A percentile compares a stretch with the other conserved stretches of the same genome.
Evolutionary conservation across 2,113 vertebrate genomes (phyloP).

Genomic region (Salminus brasiliensis): DNA sequence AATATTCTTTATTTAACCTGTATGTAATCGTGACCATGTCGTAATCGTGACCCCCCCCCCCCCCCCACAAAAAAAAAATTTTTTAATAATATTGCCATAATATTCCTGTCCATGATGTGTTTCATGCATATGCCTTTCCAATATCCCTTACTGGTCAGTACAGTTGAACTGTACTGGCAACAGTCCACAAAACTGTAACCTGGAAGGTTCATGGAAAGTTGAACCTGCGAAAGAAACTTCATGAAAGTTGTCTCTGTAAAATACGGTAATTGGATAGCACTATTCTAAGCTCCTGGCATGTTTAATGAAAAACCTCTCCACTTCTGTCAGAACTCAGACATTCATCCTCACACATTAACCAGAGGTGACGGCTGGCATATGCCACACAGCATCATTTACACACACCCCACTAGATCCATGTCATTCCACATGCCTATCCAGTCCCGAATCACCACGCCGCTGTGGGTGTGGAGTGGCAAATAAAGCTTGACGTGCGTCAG

Average conservation of each 20-base stretch:
- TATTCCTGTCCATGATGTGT: no score
- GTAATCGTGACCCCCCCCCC: no score
- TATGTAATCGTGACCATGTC: no score
- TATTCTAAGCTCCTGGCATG: neutral
- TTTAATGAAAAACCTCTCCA: neutral
- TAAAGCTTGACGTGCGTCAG: constrained; percentile 21
- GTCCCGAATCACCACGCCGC: constrained; percentile 11
- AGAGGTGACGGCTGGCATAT: constrained; percentile 45
- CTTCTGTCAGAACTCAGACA: neutral
- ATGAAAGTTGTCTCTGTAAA: neutral
- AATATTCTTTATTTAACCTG: no score
- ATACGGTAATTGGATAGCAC: neutral
- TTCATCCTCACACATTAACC: constrained; percentile 15
- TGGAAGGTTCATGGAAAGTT: no score
- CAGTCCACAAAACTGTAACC: no score
- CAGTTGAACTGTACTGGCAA: no score
- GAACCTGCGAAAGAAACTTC: no score
- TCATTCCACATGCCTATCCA: constrained; percentile 21
- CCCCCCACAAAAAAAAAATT: no score
- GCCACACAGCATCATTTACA: constrained; percentile 43
- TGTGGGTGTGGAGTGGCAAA: constrained; percentile 17
- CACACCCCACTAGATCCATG: constrained; percentile 52
- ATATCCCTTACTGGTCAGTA: no score
- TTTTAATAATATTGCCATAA: no score
- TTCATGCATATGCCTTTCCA: no score